A percentile compares a stretch with the other conserved stretches of the same genome.
These are phyloP conservation scores for Philotrypesis tridentata DNA, from an alignment of 1,140 invertebrate species.

Conservation along the genomic window DNA sequence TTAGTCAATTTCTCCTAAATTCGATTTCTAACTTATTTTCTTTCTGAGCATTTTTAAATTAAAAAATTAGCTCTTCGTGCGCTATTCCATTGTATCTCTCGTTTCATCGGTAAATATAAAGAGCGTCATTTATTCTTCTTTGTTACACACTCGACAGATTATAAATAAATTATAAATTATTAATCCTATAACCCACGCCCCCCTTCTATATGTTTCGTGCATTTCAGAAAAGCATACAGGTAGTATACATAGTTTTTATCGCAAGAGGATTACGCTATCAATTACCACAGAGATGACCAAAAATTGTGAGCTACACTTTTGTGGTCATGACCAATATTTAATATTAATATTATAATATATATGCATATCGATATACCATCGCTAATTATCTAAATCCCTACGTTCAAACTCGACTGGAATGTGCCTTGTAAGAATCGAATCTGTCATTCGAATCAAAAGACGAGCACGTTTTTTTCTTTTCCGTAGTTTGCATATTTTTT, in stretches of 20 bases:
- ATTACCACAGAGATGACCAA: conserved; percentile 67
- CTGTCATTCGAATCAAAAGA: conserved; percentile 35
- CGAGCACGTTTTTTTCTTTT: conserved; percentile 25
- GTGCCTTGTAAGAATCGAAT: conserved; percentile 56
- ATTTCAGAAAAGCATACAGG: conserved; percentile 79
- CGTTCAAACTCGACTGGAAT: conserved; percentile 68
- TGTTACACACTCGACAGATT: conserved; percentile 57
- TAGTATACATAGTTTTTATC: conserved; percentile 70
- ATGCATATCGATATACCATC: conserved; percentile 62
- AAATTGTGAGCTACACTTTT: conserved; percentile 57
- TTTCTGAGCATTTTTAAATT: conserved; percentile 53
- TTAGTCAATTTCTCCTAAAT: conserved; percentile 30
- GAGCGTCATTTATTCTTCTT: conserved; percentile 56
- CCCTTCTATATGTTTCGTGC: conserved; percentile 81
- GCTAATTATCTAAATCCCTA: conserved; percentile 67
- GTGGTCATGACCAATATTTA: conserved; percentile 62
- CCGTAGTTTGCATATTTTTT: conserved; percentile 35
- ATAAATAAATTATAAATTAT: conserved; percentile 74
- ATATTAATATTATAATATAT: conserved; percentile 56
- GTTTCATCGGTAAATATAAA: conserved; percentile 46
- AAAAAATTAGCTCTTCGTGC: conserved; percentile 43
- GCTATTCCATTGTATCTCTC: conserved; percentile 31
- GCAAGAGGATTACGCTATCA: conserved; percentile 69
- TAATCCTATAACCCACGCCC: conserved; percentile 72
- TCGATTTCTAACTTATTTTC: conserved; percentile 39